Base-by-base conservation (phyloP, 2,113 vertebrate species). In the Lamprotornis superbus region DNA sequence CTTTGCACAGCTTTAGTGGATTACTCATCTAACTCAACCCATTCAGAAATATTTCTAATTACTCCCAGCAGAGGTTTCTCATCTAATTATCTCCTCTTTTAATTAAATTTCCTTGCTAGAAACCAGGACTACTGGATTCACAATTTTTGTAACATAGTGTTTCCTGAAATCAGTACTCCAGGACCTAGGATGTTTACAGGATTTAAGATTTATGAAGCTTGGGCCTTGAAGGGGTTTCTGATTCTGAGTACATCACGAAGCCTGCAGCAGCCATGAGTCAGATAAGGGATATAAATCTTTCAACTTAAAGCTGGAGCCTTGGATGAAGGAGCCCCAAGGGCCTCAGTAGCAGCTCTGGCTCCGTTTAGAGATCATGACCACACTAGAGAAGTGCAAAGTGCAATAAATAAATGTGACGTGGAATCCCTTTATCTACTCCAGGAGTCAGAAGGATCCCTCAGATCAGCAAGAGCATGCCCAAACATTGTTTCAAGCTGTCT, bases 31-130 rank as follows among this genome's bases (percentile, higher is more conserved):
- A 74, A 74, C 40, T 65, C 64, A 57, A 31, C 9, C 47, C 52
- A 87, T 78, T 81, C 52, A 87, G 67, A 78, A 93, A 67, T 87
- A 84, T 70, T 89, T 70, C 78, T 91, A 78, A 87, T 91, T 84
- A 90, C 28, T 84, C 88, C 85, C 74, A 82, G 33, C 28, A 78
- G 74, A 87, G 52, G 21, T 50, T 85, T 87, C 78, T 92, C 60
- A 42, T 67, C 47, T 93, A 67, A 55, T 87, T 82, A 47, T 82
- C 25, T 33, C 39, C 46, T 53, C 55, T 37, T 88, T 59, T 68
- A 89, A 87, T 78, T 87, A 35, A 20, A 70, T 84, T 70, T 74
- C 23, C 15, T 53, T 63, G 4, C 69, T 78, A 24, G 40, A 57
- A 70, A 81, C 83, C 33, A 52, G 23, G 25, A 68, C 63, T 60